A percentile compares a stretch with the other conserved stretches of the same genome.
phyloP scores from a whole-genome alignment of 2,113 vertebrate genomes.

The Mystacornis crossleyi region DNA sequence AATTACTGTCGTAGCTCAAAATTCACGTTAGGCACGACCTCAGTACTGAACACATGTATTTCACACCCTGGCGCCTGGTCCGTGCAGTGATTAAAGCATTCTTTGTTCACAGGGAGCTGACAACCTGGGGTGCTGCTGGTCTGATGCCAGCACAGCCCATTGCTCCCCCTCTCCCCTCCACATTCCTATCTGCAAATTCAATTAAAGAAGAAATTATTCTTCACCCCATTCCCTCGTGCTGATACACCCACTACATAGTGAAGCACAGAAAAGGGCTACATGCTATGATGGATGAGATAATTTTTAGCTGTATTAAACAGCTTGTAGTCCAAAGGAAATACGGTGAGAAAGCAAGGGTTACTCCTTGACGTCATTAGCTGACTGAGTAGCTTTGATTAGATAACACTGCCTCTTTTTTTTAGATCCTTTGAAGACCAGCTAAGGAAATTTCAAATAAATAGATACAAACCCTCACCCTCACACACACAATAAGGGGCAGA shows the following conservation, averaged over 20 bases:
- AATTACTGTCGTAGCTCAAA: not conserved
- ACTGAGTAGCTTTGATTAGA: not conserved
- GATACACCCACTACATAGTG: not conserved
- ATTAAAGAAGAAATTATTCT: constrained; percentile 12
- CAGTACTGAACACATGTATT: fast-evolving
- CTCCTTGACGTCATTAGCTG: not conserved
- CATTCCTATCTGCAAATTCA: not conserved
- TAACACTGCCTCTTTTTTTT: not conserved
- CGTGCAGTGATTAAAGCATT: not conserved
- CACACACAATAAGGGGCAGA: not conserved
- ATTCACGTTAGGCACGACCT: not conserved
- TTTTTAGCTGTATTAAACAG: not conserved
- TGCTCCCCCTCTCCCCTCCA: not conserved
- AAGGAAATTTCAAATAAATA: not conserved
- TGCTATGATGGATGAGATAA: not conserved
- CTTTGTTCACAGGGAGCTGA: not conserved
- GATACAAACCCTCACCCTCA: not conserved
- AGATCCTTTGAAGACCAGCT: not conserved
- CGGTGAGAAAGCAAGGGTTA: not conserved
- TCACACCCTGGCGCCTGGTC: not conserved
- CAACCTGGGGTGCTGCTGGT: not conserved
- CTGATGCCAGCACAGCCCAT: fast-evolving
- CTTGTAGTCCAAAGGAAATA: not conserved
- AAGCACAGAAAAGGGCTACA: not conserved
- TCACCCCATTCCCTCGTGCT: not conserved